Evolutionary conservation across 2,797 vertebrate species (phyloP).

Genomic region (Borostomias antarcticus): DNA sequence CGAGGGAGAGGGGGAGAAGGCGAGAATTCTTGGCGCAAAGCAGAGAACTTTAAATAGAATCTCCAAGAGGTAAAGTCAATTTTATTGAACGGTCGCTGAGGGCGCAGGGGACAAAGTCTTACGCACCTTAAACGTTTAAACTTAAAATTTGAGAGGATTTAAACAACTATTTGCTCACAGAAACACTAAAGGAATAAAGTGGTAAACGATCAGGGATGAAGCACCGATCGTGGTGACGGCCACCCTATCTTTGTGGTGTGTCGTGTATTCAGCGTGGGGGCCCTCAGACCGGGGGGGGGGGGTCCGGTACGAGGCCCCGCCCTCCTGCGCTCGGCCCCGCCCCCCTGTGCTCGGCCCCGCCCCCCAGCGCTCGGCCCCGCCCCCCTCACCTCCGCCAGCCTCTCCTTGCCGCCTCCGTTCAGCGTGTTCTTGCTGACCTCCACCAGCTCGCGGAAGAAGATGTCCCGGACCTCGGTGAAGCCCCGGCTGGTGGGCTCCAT

Average conservation of each 20-base stretch:
- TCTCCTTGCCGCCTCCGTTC: conserved; percentile 84
- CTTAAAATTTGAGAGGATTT: no score
- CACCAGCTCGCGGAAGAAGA: conserved; percentile 91
- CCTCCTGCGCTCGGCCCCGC: background rate
- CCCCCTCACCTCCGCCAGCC: conserved; percentile 84
- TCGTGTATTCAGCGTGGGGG: no score
- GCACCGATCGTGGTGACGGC: no score
- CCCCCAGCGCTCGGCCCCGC: background rate
- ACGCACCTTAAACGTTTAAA: no score
- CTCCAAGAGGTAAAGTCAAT: background rate
- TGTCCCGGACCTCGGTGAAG: conserved; percentile 88
- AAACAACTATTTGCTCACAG: no score
- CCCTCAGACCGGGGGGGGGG: no score
- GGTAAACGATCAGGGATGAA: no score
- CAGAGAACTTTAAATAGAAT: background rate
- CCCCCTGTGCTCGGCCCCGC: background rate
- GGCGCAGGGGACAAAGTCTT: background rate
- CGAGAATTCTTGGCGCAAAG: background rate
- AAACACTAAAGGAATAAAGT: no score
- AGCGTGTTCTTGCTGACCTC: conserved; percentile 91
- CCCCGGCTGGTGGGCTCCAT: conserved; percentile 96
- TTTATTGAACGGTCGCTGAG: conserved; percentile 2
- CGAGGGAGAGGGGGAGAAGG: background rate
- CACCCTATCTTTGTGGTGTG: background rate
- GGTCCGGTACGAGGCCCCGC: no score